Conservation (phyloP, 2,888 invertebrate species). For the Eretmocerus hayati region DNA sequence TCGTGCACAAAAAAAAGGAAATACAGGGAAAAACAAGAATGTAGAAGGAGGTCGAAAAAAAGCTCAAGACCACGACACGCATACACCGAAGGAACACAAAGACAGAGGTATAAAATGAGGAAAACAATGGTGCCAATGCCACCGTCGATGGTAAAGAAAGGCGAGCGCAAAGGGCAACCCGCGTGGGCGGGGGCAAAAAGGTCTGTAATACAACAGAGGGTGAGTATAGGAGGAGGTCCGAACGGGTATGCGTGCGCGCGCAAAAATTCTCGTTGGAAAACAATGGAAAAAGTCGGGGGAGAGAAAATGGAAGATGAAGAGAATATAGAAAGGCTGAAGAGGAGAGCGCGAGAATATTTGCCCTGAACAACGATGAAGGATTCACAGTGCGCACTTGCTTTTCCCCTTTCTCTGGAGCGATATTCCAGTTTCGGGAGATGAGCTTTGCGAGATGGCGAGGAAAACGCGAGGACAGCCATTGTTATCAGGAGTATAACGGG, state of each 20-base stretch:
- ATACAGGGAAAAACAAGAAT: background rate
- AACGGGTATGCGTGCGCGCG: background rate
- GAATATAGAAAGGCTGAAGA: constrained; percentile 9
- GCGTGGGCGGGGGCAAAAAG: background rate
- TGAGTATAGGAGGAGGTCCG: constrained; percentile 4
- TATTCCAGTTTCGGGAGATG: background rate
- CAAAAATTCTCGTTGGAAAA: constrained; percentile 2
- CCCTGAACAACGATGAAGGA: constrained; percentile 37
- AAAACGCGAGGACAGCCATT: no score
- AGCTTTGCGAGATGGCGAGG: no score
- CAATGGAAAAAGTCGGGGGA: constrained; percentile 16
- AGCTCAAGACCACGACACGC: background rate
- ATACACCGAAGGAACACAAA: constrained; percentile 13
- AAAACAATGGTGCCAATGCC: no score
- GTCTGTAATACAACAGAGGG: background rate
- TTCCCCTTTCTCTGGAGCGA: constrained; percentile 1
- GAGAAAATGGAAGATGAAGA: constrained; percentile 22
- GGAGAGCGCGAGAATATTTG: constrained; percentile 32
- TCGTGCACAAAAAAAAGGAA: background rate
- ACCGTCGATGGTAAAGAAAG: constrained; percentile 9
- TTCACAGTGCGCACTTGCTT: background rate
- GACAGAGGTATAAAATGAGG: constrained; percentile 13
- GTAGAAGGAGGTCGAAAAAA: background rate
- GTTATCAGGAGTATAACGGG: no score
- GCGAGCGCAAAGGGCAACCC: constrained; percentile 9